Conservation (phyloP, 2,888 invertebrate genomes). For the Ceriagrion tenellum region DNA sequence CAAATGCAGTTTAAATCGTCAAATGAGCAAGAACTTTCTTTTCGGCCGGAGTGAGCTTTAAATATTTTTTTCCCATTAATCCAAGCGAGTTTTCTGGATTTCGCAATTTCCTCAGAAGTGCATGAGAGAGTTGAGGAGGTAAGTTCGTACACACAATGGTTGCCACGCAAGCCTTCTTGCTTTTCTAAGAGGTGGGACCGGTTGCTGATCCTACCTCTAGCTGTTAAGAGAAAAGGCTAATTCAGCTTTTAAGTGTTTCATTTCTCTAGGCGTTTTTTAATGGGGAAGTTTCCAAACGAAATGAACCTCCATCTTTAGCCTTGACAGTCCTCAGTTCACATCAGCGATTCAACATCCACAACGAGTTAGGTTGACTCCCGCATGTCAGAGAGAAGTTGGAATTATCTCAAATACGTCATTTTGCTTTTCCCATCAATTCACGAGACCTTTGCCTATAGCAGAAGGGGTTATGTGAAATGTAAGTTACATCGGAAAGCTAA, state of each 20-base stretch:
- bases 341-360: too few species aligned
- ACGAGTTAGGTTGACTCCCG: too few species aligned
- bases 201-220: background rate
- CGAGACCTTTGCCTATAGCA: too few species aligned
- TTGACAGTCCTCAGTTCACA: too few species aligned
- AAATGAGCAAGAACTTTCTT: background rate
- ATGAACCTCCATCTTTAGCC: too few species aligned
- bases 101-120: background rate
- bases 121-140: background rate
- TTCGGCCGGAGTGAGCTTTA: background rate
- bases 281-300: too few species aligned
- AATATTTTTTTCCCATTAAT: background rate
- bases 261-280: background rate
- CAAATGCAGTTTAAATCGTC: constrained; percentile 7
- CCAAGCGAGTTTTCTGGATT: background rate
- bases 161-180: background rate
- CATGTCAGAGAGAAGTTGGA: too few species aligned
- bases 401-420: too few species aligned
- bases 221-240: background rate
- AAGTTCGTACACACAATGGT: background rate
- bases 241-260: background rate
- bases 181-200: background rate
- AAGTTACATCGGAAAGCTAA: too few species aligned
- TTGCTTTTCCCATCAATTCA: too few species aligned
- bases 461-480: too few species aligned